Evolutionary conservation across 1,140 invertebrate species (phyloP), one percentile per base, ranked within the genome.

Genomic region (Tigriopus japonicus): DNA sequence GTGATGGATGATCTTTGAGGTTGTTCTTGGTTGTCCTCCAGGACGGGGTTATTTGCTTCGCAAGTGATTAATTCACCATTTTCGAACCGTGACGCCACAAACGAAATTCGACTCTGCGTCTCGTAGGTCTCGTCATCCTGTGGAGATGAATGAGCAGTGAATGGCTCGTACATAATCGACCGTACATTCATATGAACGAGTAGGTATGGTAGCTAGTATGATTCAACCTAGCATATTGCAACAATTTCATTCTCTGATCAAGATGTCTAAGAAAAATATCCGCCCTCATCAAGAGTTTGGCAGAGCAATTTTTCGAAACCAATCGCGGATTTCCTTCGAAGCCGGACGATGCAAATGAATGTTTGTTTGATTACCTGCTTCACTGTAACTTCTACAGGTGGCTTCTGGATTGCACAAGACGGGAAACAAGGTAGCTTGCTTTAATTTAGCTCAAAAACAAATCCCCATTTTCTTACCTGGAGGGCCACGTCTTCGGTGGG

Each of bases 11-110:
- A 49, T 61, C 51, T 7, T 19, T 56, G 24, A 24, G 59, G 49
- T 55, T 61, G 17, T 41, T 61, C 59, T 61, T 53, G n/a, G 43
- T 51, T 54, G 80, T 80, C 75, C 61, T 76, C 72, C 68, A 83
- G 83, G 14, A 92, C 86, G 51, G 80, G 74, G 72, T 93, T 93
- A 64, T 82, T 78, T 0, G 83, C 85, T 68, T 82, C 79, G 68
- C 88, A 93, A 42, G 80, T 77, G 64, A 92, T 83, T 51, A 77
- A 78, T 63, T 80, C 74, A 28, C 81, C 81, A 70, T 93, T 87
- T 70, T 90, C 87, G 68, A 80, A 86, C 24, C 85, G 77, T 1
- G 81, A 80, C 1, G 86, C 85, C 51, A 79, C 79, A 70, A 91
- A 88, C 7, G 78, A 78, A 41, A 89, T 70, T 64, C 79, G 78